Evolutionary conservation across 2,113 vertebrate species (phyloP).

Genomic region (Zosterops borbonicus): DNA sequence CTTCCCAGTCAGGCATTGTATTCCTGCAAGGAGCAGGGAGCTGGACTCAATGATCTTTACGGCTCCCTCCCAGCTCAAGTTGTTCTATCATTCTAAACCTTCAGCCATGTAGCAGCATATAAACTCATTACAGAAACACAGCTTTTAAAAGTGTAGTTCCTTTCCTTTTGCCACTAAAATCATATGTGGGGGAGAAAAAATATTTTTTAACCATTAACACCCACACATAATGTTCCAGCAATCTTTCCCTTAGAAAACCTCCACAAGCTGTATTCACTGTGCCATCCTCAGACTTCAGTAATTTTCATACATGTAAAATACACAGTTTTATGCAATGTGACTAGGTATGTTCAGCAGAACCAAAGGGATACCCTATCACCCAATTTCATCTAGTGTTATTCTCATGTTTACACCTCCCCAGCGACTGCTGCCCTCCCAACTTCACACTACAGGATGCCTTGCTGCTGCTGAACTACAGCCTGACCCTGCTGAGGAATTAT

Average conservation of each 20-base stretch:
- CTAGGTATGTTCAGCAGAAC: neutral
- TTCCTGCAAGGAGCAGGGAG: neutral
- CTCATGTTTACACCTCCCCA: neutral
- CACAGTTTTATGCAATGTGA: neutral
- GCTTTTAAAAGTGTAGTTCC: neutral
- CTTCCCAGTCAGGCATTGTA: neutral
- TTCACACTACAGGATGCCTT: neutral
- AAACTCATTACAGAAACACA: neutral
- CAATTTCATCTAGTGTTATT: neutral
- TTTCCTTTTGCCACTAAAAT: neutral
- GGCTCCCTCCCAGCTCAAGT: neutral
- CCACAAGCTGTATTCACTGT: neutral
- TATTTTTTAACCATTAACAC: conserved; percentile 35
- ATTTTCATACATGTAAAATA: neutral
- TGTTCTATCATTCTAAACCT: neutral
- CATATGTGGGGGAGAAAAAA: neutral
- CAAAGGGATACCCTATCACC: neutral
- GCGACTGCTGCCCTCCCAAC: neutral
- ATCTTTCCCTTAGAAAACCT: conserved; percentile 7
- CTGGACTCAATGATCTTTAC: neutral
- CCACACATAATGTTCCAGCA: neutral
- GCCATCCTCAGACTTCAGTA: neutral
- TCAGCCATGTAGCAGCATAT: neutral
- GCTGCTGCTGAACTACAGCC: neutral
- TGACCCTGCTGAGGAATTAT: neutral